Conservation (phyloP, 2,888 invertebrate genomes). For the Conops quadrifasciatus region DNA sequence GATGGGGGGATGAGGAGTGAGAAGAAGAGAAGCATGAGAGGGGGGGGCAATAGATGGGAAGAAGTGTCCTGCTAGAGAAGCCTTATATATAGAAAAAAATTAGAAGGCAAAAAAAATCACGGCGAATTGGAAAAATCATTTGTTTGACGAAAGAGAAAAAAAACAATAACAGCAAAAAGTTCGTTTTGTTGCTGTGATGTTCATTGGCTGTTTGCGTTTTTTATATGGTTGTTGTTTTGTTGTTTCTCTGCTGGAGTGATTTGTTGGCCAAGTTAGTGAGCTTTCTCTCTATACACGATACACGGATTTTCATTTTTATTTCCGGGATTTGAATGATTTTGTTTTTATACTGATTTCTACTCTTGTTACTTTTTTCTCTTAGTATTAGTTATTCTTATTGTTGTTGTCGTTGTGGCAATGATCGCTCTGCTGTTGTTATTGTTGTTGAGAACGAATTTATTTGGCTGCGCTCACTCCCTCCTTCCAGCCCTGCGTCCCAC, state of each 20-base stretch:
- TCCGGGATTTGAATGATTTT: too few species aligned
- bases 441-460: slow-evolving; percentile 11
- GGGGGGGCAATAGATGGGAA: neutral
- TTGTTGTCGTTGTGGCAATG: slow-evolving; percentile 3
- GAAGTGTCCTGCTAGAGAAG: too few species aligned
- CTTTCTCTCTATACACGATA: slow-evolving; percentile 1
- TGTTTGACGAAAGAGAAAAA: neutral
- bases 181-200: too few species aligned
- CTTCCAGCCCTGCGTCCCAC: too few species aligned
- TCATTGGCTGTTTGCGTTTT: too few species aligned
- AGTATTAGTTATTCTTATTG: slow-evolving; percentile 4
- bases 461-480: neutral
- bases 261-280: slow-evolving; percentile 22
- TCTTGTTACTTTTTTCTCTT: too few species aligned
- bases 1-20: neutral
- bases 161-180: neutral
- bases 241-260: slow-evolving; percentile 16
- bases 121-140: neutral
- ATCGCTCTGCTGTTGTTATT: slow-evolving; percentile 14
- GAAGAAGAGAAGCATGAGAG: slow-evolving; percentile 2
- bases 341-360: neutral
- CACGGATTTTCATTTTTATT: neutral
- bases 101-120: neutral
- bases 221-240: slow-evolving; percentile 23
- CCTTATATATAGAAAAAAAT: too few species aligned